These are phyloP conservation scores for Melanargia galathea DNA, from an alignment of 2,888 invertebrate species.

Conservation along the genomic window DNA sequence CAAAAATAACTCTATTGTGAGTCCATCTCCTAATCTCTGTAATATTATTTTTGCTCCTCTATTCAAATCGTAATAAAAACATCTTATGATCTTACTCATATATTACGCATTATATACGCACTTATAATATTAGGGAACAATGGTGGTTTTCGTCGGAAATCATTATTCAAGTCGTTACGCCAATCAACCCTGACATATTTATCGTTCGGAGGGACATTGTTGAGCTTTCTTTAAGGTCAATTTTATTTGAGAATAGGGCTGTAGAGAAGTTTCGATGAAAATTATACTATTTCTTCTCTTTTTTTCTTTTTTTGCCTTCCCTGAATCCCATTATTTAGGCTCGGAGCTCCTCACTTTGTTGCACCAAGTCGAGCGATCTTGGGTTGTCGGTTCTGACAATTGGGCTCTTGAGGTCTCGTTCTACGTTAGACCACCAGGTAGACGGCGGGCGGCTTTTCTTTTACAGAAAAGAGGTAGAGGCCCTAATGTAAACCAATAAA, in stretches of 20 bases:
- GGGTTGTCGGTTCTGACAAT: too few relatives aligned
- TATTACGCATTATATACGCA: too few relatives aligned
- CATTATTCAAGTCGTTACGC: conserved; percentile 72
- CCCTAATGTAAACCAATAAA: too few relatives aligned
- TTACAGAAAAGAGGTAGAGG: too few relatives aligned
- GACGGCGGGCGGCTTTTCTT: too few relatives aligned
- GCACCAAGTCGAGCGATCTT: too few relatives aligned
- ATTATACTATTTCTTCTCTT: neutral
- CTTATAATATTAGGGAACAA: conserved; percentile 44
- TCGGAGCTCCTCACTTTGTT: too few relatives aligned
- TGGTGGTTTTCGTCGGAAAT: conserved; percentile 63
- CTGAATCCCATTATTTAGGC: too few relatives aligned
- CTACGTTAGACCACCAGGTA: too few relatives aligned
- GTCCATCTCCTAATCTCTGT: neutral
- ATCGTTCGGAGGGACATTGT: conserved; percentile 59
- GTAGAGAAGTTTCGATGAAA: neutral
- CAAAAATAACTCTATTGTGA: neutral
- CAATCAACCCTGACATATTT: conserved; percentile 68
- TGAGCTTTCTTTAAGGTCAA: conserved; percentile 46
- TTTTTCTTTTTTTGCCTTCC: too few relatives aligned
- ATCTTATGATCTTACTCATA: too few relatives aligned
- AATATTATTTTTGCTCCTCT: neutral
- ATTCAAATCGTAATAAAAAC: conserved; percentile 22
- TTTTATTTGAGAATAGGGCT: conserved; percentile 43
- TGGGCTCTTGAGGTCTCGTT: too few relatives aligned